Evolutionary conservation across 2,113 vertebrate species (phyloP), one percentile per base, ranked within the genome.

Genomic region (Dromaius novaehollandiae): DNA sequence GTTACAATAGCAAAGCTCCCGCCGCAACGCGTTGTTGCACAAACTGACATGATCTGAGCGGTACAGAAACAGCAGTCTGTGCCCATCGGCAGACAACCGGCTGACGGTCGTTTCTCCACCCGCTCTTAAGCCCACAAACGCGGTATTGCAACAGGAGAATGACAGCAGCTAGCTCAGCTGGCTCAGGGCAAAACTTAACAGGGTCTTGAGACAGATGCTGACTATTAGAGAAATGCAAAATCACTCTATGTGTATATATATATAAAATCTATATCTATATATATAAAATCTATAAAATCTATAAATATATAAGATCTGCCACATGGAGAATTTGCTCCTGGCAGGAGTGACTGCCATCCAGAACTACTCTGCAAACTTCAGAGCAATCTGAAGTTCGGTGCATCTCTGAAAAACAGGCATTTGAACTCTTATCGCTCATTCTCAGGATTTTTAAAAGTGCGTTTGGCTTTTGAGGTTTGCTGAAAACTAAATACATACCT

Each of bases 1-100:
- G 26, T 53, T 68, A 68, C 4, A 11, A 80, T 1, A 53, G 53
- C 84, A 88, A 32, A 9, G 60, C 55, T 87, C 46, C 77, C 48
- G 6, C 51, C 9, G 73, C 78, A 74, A 74, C 15, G 50, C 64
- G 65, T 9, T 7, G 2, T 78, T 95, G 95, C 76, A 93, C 92
- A 89, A 90, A 95, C 56, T 20, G 25, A 65, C 93, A 77, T 9
- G 58, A 94, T 86, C 93, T 50, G 58, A 56, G 89, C 3, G 60
- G 34, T 18, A 21, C 1, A n/a, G 88, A 34, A 66, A 53, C 15
- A 82, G 74, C 22, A 48, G 55, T 21, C 25, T 34, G 58, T 68
- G 78, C 13, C 14, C 73, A 85, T 5, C 82, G 55, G 46, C 3
- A 3, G 36, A n/a, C 20, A 78, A 87, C 58, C 44, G n/a, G 58